A percentile compares a stretch with the other conserved stretches of the same genome.
Conservation (phyloP, 2,888 invertebrate genomes). For the Nephrocerus scutellatus region DNA sequence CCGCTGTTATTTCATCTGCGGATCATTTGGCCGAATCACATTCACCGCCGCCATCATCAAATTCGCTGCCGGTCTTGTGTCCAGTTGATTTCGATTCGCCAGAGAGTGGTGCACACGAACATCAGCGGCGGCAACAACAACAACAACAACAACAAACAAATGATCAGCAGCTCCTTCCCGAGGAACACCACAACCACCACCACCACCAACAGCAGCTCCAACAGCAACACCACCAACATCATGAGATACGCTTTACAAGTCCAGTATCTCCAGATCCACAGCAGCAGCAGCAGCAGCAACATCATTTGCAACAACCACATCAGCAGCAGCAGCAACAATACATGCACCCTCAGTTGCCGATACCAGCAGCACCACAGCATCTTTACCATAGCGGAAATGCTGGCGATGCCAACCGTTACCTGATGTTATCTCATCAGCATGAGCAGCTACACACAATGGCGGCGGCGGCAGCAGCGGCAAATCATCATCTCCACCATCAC, state of each 20-base stretch:
- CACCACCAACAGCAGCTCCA: too few relatives aligned
- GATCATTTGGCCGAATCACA: constrained; percentile 57
- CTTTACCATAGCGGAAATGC: constrained; percentile 5
- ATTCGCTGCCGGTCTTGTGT: too few relatives aligned
- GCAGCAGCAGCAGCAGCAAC: constrained; percentile 22
- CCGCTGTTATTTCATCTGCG: constrained; percentile 68
- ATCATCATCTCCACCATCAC: constrained; percentile 37
- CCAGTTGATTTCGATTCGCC: constrained; percentile 72
- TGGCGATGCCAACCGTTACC: too few relatives aligned
- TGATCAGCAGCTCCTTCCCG: too few relatives aligned
- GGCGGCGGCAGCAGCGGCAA: constrained; percentile 21
- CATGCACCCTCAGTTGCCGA: constrained; percentile 9
- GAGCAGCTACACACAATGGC: too few relatives aligned
- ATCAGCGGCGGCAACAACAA: constrained; percentile 14
- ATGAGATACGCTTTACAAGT: constrained; percentile 53
- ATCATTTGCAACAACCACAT: constrained; percentile 36
- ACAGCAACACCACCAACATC: too few relatives aligned
- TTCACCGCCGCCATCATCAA: constrained; percentile 52
- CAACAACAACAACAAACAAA: too few relatives aligned
- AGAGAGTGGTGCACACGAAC: constrained; percentile 51
- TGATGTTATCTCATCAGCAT: too few relatives aligned
- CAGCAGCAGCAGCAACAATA: constrained; percentile 25
- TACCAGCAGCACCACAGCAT: background rate
- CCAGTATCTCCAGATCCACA: constrained; percentile 30
- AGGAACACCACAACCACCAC: too few relatives aligned